Base-by-base conservation (phyloP, 2,888 invertebrate species). In the Uropetala carovei region DNA sequence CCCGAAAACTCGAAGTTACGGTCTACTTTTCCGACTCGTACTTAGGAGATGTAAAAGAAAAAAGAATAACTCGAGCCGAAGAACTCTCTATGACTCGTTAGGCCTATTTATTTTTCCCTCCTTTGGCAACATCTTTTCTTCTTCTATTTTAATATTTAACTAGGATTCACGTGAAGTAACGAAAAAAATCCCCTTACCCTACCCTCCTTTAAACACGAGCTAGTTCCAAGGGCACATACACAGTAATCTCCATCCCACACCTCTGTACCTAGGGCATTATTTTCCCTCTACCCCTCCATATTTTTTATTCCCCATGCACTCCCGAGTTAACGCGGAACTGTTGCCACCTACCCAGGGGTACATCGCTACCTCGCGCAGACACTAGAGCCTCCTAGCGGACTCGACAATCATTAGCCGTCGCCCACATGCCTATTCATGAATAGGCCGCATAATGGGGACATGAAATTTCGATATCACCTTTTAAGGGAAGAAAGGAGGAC, bases 391-490 rank as follows among this genome's bases (percentile, higher is more conserved):
- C 75, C 75, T 75, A 13, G n/a, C 11, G n/a, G n/a, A 75, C 22
- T 75, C 22, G 22, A 9, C 13, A 0, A 75, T 9, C n/a, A n/a
- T 11, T 75, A 75, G 22, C 22, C 27, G 75, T 75, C 75, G 27
- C 75, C 75, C 22, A 14, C 75, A 75, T 75, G 13, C 75, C 75
- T 75, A 75, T 75, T 75, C 75, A 75, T 75, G 75, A 75, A 75
- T 75, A 75, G 75, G 43, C 22, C 75, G 16, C 27, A 75, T 75
- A 75, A 75, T 75, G 75, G 75, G 22, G 22, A 8, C 75, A 27
- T 10, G 18, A 27, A 75, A 22, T 75, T 27, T 27, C 75, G 22
- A 27, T 75, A 75, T 75, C 22, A 27, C 10, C 75, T 75, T 75
- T 75, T 75, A 27, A 22, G 14, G 22, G 75, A 8, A 13, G 14